A percentile compares a stretch with the other conserved stretches of the same genome.
These are phyloP conservation scores for Cynaeus angustus DNA, from an alignment of 2,888 invertebrate species.

Conservation along the genomic window DNA sequence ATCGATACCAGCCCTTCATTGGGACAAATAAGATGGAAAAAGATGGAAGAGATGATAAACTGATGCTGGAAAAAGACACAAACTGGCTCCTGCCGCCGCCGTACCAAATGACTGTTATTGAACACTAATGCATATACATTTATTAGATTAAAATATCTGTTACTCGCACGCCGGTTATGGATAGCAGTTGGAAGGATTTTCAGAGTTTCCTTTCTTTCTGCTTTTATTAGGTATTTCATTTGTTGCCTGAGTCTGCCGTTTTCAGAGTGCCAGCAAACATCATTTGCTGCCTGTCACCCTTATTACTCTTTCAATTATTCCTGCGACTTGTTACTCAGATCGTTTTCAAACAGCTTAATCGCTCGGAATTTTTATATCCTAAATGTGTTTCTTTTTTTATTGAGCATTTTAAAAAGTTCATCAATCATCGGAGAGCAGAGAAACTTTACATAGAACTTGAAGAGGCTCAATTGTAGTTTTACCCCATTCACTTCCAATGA, in stretches of 20 bases:
- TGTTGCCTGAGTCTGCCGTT: slow-evolving; percentile 20
- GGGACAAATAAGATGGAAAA: slow-evolving; percentile 25
- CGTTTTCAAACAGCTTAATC: slow-evolving; percentile 41
- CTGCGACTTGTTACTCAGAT: slow-evolving; percentile 42
- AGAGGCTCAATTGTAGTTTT: too few species aligned
- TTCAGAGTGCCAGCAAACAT: slow-evolving; percentile 43
- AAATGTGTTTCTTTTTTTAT: too few species aligned
- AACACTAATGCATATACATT: slow-evolving; percentile 50
- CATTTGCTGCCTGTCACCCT: slow-evolving; percentile 48
- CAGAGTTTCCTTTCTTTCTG: slow-evolving; percentile 22
- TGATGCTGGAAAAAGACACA: slow-evolving; percentile 40
- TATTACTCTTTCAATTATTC: slow-evolving; percentile 45
- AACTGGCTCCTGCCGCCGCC: slow-evolving; percentile 42
- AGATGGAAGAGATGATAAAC: slow-evolving; percentile 12
- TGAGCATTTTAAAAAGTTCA: too few species aligned
- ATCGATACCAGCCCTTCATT: slow-evolving; percentile 41
- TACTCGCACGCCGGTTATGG: slow-evolving; percentile 31
- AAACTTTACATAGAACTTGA: too few species aligned
- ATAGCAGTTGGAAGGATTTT: slow-evolving; percentile 29
- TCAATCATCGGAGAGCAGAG: too few species aligned
- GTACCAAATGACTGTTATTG: slow-evolving; percentile 51
- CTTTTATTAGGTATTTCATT: slow-evolving; percentile 22
- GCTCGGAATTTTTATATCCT: background rate
- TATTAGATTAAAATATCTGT: slow-evolving; percentile 49
- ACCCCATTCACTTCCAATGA: too few species aligned